A percentile compares a stretch with the other conserved stretches of the same genome.
Conservation (phyloP, 1,140 invertebrate genomes). For the Drosophila oshimai region DNA sequence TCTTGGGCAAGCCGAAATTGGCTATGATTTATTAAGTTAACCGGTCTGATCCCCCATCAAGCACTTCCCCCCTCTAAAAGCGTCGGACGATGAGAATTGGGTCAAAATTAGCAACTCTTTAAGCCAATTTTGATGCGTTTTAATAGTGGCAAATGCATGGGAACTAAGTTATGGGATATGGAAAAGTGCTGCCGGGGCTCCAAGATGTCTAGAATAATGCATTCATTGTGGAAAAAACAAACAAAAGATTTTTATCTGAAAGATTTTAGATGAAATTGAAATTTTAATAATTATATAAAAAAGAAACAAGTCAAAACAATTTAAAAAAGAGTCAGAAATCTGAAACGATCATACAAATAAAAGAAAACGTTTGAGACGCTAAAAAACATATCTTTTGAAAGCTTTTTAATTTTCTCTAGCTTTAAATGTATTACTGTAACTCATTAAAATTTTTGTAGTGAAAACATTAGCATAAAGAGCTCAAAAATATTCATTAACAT, state of each 20-base stretch:
- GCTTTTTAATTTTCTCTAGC: no score
- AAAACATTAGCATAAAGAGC: not conserved
- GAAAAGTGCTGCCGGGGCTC: slow-evolving; percentile 15
- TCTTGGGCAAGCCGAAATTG: slow-evolving; percentile 45
- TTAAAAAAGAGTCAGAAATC: no score
- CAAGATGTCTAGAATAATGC: not conserved
- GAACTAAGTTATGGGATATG: slow-evolving; percentile 15
- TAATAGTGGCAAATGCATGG: slow-evolving; percentile 20
- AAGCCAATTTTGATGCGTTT: slow-evolving; percentile 47
- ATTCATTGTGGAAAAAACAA: not conserved
- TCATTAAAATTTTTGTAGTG: not conserved
- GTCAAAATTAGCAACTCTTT: slow-evolving; percentile 71
- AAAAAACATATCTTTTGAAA: no score
- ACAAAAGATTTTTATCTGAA: not conserved
- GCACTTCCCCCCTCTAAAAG: not conserved
- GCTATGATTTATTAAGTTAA: slow-evolving; percentile 63
- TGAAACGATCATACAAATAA: no score
- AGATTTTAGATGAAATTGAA: not conserved
- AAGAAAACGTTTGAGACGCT: no score
- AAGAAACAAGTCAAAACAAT: not conserved
- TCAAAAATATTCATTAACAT: not conserved
- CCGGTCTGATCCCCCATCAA: slow-evolving; percentile 12
- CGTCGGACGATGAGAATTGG: slow-evolving; percentile 58
- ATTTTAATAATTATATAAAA: not conserved
- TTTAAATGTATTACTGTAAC: no score